Evolutionary conservation across 2,113 vertebrate genomes (phyloP), one percentile per base, ranked within the genome.

Genomic region (Candoia aspera): DNA sequence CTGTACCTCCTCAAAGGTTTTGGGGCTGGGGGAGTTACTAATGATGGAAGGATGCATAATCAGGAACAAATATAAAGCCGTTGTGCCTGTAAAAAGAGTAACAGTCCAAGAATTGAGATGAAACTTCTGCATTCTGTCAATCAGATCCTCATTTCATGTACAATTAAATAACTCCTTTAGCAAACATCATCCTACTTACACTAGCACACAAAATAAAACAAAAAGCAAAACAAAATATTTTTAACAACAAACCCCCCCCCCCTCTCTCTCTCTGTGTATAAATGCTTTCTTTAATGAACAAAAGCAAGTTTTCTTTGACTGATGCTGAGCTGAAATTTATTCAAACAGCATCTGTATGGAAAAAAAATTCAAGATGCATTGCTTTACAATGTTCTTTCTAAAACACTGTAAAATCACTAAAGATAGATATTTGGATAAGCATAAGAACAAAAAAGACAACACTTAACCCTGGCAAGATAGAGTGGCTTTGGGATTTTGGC

Each of bases 1-100:
- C 98, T 99, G 99, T 98, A 99, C 98, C 98, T 99, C 99, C 98
- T 99, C 99, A 95, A 99, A 99, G 90, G 99, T 99, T 98, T 98
- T 99, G 96, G 98, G 98, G 97, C 98, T 99, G 97, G 99, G 99
- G 96, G 99, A 99, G 98, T 99, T 99, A 97, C 99, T 99, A 97
- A 98, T 98, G 97, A 99, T 98, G 97, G 99, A 99, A 94, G 99
- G 98, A 98, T 99, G 98, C 99, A 99, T 99, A 96, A 99, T 98
- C 94, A 99, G 98, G 98, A 99, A 99, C 97, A 99, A 98, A 98
- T 98, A 99, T 97, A 99, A 98, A 93, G 99, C 99, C 91, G 98
- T 99, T 93, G 99, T 99, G 96, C 99, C 99, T 99, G 97, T 73
- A 98, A 98, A 96, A 62, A 95, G 93, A 95, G 95, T 24, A 98